Base-by-base conservation (phyloP, 2,888 invertebrate species). In the Oxyteleia sp. region DNA sequence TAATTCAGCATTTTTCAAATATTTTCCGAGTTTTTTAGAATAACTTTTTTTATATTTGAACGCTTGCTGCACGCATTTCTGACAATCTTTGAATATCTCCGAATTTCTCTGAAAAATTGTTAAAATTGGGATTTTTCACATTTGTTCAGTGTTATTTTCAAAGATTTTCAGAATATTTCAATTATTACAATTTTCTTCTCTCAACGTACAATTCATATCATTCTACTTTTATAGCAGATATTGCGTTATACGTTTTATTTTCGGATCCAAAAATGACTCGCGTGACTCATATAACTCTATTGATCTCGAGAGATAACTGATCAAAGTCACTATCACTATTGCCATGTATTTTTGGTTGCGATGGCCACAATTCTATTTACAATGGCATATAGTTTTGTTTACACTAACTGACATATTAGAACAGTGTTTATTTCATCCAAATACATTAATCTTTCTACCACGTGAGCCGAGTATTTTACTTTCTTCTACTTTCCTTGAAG, bases 201-300 rank as follows among this genome's bases (percentile, higher is more conserved):
- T n/a, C n/a, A n/a, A n/a, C n/a, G n/a, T n/a, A n/a, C n/a, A n/a
- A n/a, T n/a, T n/a, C n/a, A n/a, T n/a, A n/a, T n/a, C n/a, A n/a
- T n/a, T n/a, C n/a, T n/a, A n/a, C n/a, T n/a, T n/a, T n/a, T n/a
- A n/a, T n/a, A n/a, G n/a, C n/a, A n/a, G n/a, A n/a, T n/a, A n/a
- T n/a, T n/a, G n/a, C n/a, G n/a, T n/a, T n/a, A n/a, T n/a, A n/a
- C 8, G 32, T 8, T 32, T 32, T 8, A 32, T 32, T 32, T 32
- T 2, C 32, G 15, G 26, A 61, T 45, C 45, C 35, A 45, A 61
- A 61, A 61, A 61, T 61, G 18, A 26, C 4, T 61, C 61, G 45
- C 16, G 23, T 61, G 61, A 61, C 26, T 61, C 61, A 61, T 61
- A 8, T 45, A 61, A 26, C 26, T n/a, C n/a, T 61, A 61, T 61